Base-by-base conservation (phyloP, 2,888 invertebrate genomes). In the Clusia tigrina region DNA sequence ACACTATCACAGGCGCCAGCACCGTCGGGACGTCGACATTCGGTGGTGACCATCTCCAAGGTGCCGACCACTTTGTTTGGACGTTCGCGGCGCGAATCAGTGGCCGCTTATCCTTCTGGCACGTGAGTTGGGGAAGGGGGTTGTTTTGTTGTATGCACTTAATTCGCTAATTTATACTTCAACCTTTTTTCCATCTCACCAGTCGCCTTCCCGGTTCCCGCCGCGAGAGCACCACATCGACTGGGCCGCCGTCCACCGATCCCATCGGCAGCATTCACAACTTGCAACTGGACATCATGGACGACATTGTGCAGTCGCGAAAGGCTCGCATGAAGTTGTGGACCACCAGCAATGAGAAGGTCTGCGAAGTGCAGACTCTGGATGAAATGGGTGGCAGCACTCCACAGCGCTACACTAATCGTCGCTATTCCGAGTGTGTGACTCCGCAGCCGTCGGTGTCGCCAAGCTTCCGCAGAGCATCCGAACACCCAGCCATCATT, bases 231-330 rank as follows among this genome's bases (percentile, higher is more conserved):
- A 85, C 83, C 56, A 71, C 84, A 9, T 81, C 85, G 77, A 75
- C 80, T 10, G 91, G 91, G 69, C 90, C 91, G 56, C 89, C 92
- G 54, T 89, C 92, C 48, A 90, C 90, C 56, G 91, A 91, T 74
- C 86, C 89, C 48, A 83, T 87, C 54, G 92, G 93, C 60, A 93
- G 93, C 81, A 89, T 91, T 48, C 93, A 93, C 81, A 94, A 93
- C 78, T 86, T 94, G 6, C 92, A 93, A 79, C 84, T 94, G 72
- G 94, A 94, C 78, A 93, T 94, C 70, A 93, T 94, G 93, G 94
- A 94, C 74, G 93, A 94, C 77, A 94, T 94, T 66, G 91, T 93
- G 15, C 90, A 90, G 75, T 91, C 92, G 15, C 87, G 92, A 56
- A 93, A 93, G 86, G 89, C 92, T 0, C 89, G 92, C 65, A 89